These are phyloP conservation scores for Phenganax marumi DNA, from an alignment of 92 coral and sea anemone species.

Conservation along the genomic window DNA sequence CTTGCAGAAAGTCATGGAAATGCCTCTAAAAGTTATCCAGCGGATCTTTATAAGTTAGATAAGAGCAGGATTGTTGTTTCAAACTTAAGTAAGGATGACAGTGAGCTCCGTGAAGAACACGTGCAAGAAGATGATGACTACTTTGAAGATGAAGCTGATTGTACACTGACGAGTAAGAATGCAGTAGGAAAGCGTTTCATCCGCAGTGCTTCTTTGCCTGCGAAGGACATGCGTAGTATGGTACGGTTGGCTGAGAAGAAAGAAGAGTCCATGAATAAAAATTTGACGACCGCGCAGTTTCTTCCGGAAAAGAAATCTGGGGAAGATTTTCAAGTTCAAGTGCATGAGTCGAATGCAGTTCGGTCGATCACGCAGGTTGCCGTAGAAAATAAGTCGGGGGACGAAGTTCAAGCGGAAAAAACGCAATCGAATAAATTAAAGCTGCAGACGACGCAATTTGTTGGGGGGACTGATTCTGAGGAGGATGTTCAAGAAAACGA, in stretches of 20 bases:
- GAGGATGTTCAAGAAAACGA: not conserved
- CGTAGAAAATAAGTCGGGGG: not conserved
- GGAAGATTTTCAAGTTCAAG: not conserved
- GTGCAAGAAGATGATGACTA: not conserved
- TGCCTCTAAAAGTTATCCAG: constrained; percentile 8
- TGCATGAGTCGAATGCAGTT: not conserved
- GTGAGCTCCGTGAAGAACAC: constrained; percentile 6
- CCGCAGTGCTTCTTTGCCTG: constrained; percentile 35
- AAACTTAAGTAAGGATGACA: constrained; percentile 28
- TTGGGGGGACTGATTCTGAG: not conserved
- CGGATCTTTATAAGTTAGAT: constrained; percentile 18
- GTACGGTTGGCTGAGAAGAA: constrained; percentile 1
- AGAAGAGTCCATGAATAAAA: not conserved
- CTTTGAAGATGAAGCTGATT: not conserved
- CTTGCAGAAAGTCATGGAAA: not conserved
- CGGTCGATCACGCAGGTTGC: not conserved
- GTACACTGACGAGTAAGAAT: not conserved
- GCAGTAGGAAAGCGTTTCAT: constrained; percentile 17
- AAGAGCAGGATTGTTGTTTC: not conserved
- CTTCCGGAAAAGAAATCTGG: not conserved
- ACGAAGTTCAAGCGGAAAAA: constrained; percentile 25
- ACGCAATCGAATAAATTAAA: no score
- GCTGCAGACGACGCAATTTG: not conserved
- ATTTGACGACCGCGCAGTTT: not conserved
- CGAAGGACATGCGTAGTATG: constrained; percentile 11